Conservation (phyloP, 2,888 invertebrate genomes). For the Cephus spinipes region DNA sequence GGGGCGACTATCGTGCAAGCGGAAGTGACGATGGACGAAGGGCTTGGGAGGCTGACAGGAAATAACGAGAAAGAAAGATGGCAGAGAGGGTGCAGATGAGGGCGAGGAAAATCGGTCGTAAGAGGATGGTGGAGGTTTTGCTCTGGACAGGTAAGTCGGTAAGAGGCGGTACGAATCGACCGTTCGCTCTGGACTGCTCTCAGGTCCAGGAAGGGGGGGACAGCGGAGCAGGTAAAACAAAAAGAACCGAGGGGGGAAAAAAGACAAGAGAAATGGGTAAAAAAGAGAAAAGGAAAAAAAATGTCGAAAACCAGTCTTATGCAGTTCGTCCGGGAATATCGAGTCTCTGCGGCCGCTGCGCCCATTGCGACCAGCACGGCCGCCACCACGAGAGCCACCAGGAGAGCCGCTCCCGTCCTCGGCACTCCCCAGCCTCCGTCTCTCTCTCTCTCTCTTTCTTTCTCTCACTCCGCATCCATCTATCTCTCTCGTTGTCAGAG, state of each 20-base stretch:
- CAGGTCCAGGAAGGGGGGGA: conserved; percentile 25
- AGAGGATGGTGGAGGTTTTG: conserved; percentile 2
- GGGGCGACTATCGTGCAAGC: too few relatives aligned
- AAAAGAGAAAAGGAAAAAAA: conserved; percentile 33
- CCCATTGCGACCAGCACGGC: conserved; percentile 4
- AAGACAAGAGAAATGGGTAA: conserved; percentile 51
- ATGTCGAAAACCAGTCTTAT: conserved; percentile 54
- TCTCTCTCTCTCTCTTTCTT: conserved; percentile 22
- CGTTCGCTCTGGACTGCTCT: too few relatives aligned
- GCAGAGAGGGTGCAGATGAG: conserved; percentile 13
- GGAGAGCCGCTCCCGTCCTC: conserved; percentile 15
- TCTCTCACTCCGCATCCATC: conserved; percentile 10
- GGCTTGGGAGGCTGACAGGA: too few relatives aligned
- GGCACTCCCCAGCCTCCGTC: conserved; percentile 3
- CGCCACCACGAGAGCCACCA: conserved; percentile 13
- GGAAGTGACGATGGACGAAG: too few relatives aligned
- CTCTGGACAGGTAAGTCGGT: too few relatives aligned
- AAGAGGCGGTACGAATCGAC: too few relatives aligned
- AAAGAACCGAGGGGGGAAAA: conserved; percentile 37
- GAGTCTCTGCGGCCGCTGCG: conserved; percentile 17
- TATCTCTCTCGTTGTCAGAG: too few relatives aligned
- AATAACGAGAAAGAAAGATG: conserved; percentile 11
- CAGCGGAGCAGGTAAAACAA: conserved; percentile 47
- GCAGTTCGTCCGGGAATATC: conserved; percentile 29
- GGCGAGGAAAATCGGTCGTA: conserved; percentile 12